Base-by-base conservation (phyloP, 2,113 vertebrate genomes). In the Apodemus speciosus region DNA sequence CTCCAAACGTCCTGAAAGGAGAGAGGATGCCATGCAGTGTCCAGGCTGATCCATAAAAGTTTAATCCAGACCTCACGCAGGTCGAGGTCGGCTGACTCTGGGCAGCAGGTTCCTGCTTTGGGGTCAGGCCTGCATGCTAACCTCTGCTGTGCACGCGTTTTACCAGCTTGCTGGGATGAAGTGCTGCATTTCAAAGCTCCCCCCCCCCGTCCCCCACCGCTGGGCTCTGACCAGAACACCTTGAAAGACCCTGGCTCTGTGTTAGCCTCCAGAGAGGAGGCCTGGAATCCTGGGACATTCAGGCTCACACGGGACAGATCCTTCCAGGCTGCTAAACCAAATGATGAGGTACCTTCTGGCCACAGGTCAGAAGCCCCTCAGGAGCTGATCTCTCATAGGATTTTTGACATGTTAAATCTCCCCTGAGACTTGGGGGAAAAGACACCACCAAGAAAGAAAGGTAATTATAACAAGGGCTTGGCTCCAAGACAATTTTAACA, bases 21-120 rank as follows among this genome's bases (percentile, higher is more conserved):
- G 35, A 95, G 93, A 96, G 95, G 96, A 96, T 86, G 95, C 94
- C 91, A 93, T 95, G 94, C 88, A 49, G 91, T 93, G 90, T 92
- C 30, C 56, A 93, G 93, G 94, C 88, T 77, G 94, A 94, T 94
- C 96, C 95, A 83, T 97, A 96, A 97, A 98, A 97, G 92, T 95
- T 96, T 95, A 97, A 97, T 96, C 89, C 84, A 85, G 91, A 80
- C 95, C 96, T 94, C 85, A 73, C 77, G 93, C 94, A 96, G 96
- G 43, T 46, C 43, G 43, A 46, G 43, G 97, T 92, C 88, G 66
- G 96, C 96, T 11, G 86, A 93, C 38, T 49, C 87, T 96, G 95
- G 95, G 97, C 96, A 85, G 94, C 49, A n/a, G 69, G 94, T 94
- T 95, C 95, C 96, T 94, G 96, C 96, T 88, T 90, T 88, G 84